phyloP scores from a whole-genome alignment of 30 jellyfish, hydroid and myxozoan species.

The Sanderia malayensis region DNA sequence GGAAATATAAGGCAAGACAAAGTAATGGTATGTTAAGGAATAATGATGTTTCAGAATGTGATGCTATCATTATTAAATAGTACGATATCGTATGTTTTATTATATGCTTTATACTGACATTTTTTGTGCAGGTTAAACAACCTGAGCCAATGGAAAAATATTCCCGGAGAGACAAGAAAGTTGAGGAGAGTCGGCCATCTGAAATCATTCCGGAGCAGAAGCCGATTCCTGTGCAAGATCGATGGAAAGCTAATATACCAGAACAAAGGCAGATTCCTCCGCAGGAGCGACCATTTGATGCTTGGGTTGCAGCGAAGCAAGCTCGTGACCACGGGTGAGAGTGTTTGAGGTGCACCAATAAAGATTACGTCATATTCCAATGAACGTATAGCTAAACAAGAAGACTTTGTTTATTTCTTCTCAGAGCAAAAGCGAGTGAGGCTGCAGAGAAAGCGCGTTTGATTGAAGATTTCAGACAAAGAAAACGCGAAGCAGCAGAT shows the following conservation, averaged over 20 bases:
- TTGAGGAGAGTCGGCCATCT: constrained; percentile 20
- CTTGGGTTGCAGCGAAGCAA: constrained; percentile 64
- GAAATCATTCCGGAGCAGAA: constrained; percentile 50
- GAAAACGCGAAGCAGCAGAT: constrained; percentile 89
- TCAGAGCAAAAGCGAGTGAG: constrained; percentile 55
- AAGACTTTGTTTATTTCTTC: background rate
- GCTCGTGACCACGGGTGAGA: constrained; percentile 61
- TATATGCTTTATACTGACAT: too few relatives aligned
- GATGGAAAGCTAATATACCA: constrained; percentile 2
- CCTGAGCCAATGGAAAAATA: constrained; percentile 66
- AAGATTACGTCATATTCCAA: background rate
- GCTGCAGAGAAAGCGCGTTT: constrained; percentile 83
- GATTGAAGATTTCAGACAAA: constrained; percentile 71
- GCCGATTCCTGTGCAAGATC: constrained; percentile 26
- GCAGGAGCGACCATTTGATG: constrained; percentile 59
- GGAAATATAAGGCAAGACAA: background rate
- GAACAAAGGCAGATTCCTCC: constrained; percentile 33
- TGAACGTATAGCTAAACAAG: background rate
- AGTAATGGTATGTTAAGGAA: background rate
- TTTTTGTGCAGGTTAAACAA: constrained; percentile 51
- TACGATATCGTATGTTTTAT: background rate
- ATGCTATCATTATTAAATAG: background rate
- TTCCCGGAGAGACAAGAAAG: constrained; percentile 47
- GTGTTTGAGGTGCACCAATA: background rate
- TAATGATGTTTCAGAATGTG: background rate